Base-by-base conservation (phyloP, 2,797 vertebrate genomes). In the Nyctibius grandis region DNA sequence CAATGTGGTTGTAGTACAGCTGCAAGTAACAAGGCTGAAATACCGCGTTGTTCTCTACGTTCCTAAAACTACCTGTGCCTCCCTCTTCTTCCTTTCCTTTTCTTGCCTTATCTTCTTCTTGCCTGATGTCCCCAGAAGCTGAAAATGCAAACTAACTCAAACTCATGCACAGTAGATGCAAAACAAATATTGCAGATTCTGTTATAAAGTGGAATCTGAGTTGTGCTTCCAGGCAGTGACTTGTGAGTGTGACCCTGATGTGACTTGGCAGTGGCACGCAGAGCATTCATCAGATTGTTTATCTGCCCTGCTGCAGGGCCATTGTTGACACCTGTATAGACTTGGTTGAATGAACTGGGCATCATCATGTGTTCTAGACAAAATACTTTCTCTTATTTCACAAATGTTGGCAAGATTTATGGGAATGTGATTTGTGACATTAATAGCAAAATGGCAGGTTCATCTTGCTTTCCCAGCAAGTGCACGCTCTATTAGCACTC, bases 1-100 rank as follows among this genome's bases (percentile, higher is more conserved):
- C 67, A 47, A 16, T 5, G 15, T 61, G 33, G 25, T 11, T 74
- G 44, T 17, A 38, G 42, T 48, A 19, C 23, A 31, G 44, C 29
- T 84, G 15, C 25, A 53, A 80, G 23, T 48, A 38, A 25, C 45
- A 56, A 31, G 6, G 9, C 16, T 85, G 29, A 68, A 91, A 64
- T 21, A 53, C 2, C 2, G n/a, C n/a, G n/a, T 19, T 44, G 7
- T 40, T 88, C 29, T 9, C 28, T 29, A 0, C 0, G 0, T n/a
- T 89, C 28, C 26, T 57, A 44, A 85, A 85, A 36, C 8, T 25
- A 31, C 15, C 21, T 9, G 1, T 48, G 13, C 19, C 25, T 51
- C 42, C 53, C 13, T 9, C 19, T 29, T 29, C 31, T 63, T 34
- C 56, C 11, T 40, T 31, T 36, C 3, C 5, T 25, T 34, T 36